Percentiles rank a stretch among this genome's conserved stretches.
phyloP scores from a whole-genome alignment of 1,140 invertebrate species.

The Heterodera carotae region DNA sequence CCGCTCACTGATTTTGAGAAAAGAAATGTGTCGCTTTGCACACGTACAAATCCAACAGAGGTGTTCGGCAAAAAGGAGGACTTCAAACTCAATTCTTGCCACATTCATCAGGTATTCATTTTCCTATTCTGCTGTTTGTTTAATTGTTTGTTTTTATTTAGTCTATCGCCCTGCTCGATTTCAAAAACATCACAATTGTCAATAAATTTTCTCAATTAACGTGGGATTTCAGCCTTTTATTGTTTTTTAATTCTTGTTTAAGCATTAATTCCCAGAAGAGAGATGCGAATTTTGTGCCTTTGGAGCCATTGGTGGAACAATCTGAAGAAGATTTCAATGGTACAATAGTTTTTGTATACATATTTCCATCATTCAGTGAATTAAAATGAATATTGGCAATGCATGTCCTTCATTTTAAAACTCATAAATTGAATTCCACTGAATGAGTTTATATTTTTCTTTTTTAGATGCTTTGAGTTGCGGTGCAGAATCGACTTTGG shows the following conservation, averaged over 20 bases:
- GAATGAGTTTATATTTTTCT: no score
- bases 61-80: slow-evolving; percentile 66
- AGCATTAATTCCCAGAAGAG: slow-evolving; percentile 10
- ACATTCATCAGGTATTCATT: slow-evolving; percentile 58
- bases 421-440: no score
- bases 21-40: slow-evolving; percentile 43
- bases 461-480: background rate
- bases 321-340: slow-evolving; percentile 6
- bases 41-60: slow-evolving; percentile 40
- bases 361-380: no score
- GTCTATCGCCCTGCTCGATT: slow-evolving; percentile 32
- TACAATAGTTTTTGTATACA: background rate
- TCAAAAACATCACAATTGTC: slow-evolving; percentile 34
- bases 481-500: background rate
- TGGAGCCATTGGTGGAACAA: slow-evolving; percentile 22
- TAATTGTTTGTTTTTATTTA: slow-evolving; percentile 20
- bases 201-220: slow-evolving; percentile 23
- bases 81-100: slow-evolving; percentile 66
- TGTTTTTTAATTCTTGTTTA: slow-evolving; percentile 15
- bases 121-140: slow-evolving; percentile 38
- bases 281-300: background rate
- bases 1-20: slow-evolving; percentile 51
- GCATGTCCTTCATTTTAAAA: no score
- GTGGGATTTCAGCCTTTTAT: slow-evolving; percentile 15
- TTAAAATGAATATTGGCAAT: no score